Evolutionary conservation across 2,888 invertebrate genomes (phyloP), one percentile per base, ranked within the genome.

Genomic region (Orchestes rusci): DNA sequence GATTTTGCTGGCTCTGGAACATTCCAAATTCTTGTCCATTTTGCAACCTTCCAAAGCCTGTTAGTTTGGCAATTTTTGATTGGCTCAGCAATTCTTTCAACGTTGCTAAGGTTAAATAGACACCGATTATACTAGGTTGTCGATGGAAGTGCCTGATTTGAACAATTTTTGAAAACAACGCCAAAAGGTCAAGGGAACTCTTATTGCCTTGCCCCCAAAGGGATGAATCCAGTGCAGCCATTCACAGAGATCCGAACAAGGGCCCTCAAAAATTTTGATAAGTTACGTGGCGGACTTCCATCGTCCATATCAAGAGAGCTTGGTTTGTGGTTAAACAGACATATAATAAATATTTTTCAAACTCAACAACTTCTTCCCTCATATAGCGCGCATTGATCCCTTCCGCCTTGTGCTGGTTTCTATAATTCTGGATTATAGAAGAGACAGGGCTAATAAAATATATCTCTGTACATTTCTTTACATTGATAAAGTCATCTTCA

Each of bases 191-290:
- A 18, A 51, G 56, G 64, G 62, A 61, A 52, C 48, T 59, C 67
- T 70, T 55, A 69, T 68, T 67, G 68, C 67, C 73, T 69, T 65
- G 65, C 63, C 61, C 63, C 68, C 40, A 39, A 61, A 1, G 40
- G 32, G 20, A 10, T 10, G 70, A 73, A 70, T 73, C 72, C 70
- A 66, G 74, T 75, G 76, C 77, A 77, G 77, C 77, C 77, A 77
- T 76, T 76, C 76, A 76, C 73, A 69, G 65, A 70, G 74, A 71
- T 70, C 72, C 57, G 54, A 53, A 66, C 23, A 66, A 69, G 70
- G 66, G 72, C 67, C 58, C 55, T 43, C 19, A 15, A 5, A 36
- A 43, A 34, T 45, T 37, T 49, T 48, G 41, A 36, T 35, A 50
- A 52, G 42, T 47, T 50, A 46, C 16, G 29, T 15, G 13, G 18